These are phyloP conservation scores for Tragelaphus strepsiceros DNA, from an alignment of 2,113 vertebrate species.

Conservation along the genomic window DNA sequence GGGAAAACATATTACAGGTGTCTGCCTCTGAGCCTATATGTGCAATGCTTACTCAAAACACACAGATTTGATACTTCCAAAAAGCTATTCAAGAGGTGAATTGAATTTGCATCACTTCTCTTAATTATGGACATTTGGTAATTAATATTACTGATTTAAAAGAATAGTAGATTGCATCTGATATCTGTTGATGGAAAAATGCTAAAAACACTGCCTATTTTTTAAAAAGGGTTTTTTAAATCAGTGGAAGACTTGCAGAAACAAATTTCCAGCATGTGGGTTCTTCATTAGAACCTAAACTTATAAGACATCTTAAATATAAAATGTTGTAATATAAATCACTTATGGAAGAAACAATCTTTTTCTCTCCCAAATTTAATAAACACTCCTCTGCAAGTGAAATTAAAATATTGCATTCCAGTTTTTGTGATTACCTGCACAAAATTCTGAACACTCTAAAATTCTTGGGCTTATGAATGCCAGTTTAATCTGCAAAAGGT, in stretches of 20 bases:
- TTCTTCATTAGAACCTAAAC: neutral
- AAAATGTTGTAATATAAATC: neutral
- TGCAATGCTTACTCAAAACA: neutral
- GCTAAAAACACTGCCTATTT: neutral
- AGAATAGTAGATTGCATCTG: neutral
- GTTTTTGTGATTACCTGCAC: neutral
- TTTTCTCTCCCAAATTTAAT: neutral
- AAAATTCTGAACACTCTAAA: neutral
- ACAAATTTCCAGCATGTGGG: neutral
- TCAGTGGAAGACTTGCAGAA: neutral
- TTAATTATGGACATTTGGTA: neutral
- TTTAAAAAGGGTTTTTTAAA: neutral
- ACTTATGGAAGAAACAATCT: neutral
- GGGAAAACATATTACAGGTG: neutral
- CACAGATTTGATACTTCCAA: neutral
- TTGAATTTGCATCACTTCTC: neutral
- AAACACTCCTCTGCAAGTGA: neutral
- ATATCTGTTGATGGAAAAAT: neutral
- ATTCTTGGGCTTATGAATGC: neutral
- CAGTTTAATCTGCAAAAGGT: neutral
- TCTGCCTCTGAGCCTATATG: neutral
- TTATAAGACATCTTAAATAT: neutral
- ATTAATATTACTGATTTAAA: neutral
- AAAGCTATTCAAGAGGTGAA: conserved; percentile 27
- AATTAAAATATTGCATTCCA: neutral